Conservation (phyloP, 2,888 invertebrate species). For the Cryptus viduatorius region DNA sequence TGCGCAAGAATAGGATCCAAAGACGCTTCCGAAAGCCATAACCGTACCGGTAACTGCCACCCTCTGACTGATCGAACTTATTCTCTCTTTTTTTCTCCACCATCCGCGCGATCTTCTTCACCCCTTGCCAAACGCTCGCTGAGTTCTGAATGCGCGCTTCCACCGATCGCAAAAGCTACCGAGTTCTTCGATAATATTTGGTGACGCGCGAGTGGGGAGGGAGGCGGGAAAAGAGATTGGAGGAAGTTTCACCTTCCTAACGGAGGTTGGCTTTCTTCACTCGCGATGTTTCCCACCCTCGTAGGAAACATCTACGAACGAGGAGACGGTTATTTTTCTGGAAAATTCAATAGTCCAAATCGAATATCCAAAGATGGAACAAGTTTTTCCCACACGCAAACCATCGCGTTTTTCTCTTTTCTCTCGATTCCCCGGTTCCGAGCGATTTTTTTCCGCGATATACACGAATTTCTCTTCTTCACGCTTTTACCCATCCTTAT, state of each 20-base stretch:
- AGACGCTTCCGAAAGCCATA: constrained; percentile 85
- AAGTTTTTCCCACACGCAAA: constrained; percentile 39
- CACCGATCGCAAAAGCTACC: constrained; percentile 59
- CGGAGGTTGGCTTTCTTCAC: not conserved
- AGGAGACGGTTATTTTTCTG: constrained; percentile 80
- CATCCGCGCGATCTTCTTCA: constrained; percentile 58
- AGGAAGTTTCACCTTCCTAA: constrained; percentile 47
- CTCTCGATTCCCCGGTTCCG: constrained; percentile 34
- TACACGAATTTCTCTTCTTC: not conserved
- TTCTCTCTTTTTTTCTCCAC: constrained; percentile 76
- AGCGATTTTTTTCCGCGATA: constrained; percentile 4
- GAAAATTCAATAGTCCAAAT: constrained; percentile 84
- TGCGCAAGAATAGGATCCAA: constrained; percentile 85
- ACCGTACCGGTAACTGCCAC: constrained; percentile 85
- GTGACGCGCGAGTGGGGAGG: constrained; percentile 42
- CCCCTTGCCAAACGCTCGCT: constrained; percentile 47
- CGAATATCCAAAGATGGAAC: constrained; percentile 75
- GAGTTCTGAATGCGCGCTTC: not conserved
- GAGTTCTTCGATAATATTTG: constrained; percentile 77
- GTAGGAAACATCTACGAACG: constrained; percentile 40
- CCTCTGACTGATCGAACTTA: constrained; percentile 84
- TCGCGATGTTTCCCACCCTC: constrained; percentile 29
- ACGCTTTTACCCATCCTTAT: constrained; percentile 4
- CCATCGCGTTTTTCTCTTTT: constrained; percentile 20
- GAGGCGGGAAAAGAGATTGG: constrained; percentile 37